These are phyloP conservation scores for Odontocerum albicorne DNA, from an alignment of 2,888 invertebrate species.

Conservation along the genomic window DNA sequence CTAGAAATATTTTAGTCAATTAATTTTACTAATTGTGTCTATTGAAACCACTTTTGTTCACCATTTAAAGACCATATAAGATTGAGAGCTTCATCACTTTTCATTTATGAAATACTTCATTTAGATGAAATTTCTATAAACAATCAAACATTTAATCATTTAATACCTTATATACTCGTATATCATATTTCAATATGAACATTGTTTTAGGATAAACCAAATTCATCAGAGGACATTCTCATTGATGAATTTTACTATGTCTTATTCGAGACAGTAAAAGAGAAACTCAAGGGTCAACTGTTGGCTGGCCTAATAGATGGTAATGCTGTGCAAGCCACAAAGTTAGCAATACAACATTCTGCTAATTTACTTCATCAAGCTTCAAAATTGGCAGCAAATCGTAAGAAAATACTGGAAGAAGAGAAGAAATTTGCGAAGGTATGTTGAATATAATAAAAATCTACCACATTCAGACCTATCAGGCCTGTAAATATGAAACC, in stretches of 20 bases:
- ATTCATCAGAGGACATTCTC: constrained; percentile 74
- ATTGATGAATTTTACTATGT: constrained; percentile 73
- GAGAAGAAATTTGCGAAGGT: constrained; percentile 18
- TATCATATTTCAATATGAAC: neutral
- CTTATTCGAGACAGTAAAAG: constrained; percentile 81
- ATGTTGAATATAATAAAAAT: too few relatives aligned
- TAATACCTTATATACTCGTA: neutral
- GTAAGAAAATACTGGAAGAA: constrained; percentile 37
- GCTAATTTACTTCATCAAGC: constrained; percentile 74
- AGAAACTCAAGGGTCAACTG: constrained; percentile 78
- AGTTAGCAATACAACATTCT: constrained; percentile 74
- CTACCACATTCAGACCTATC: too few relatives aligned
- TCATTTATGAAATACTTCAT: too few relatives aligned
- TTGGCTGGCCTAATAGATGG: constrained; percentile 66
- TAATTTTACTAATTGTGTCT: too few relatives aligned
- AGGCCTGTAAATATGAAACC: too few relatives aligned
- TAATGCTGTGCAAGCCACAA: constrained; percentile 69
- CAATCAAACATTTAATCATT: too few relatives aligned
- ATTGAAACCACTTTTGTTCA: too few relatives aligned
- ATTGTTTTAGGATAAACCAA: constrained; percentile 50
- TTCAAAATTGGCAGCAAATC: constrained; percentile 45
- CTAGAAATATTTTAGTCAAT: too few relatives aligned
- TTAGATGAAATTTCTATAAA: too few relatives aligned
- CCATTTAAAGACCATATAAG: too few relatives aligned
- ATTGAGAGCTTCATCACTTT: too few relatives aligned